phyloP scores from a whole-genome alignment of 2,888 invertebrate genomes.

The Achlya flavicornis region DNA sequence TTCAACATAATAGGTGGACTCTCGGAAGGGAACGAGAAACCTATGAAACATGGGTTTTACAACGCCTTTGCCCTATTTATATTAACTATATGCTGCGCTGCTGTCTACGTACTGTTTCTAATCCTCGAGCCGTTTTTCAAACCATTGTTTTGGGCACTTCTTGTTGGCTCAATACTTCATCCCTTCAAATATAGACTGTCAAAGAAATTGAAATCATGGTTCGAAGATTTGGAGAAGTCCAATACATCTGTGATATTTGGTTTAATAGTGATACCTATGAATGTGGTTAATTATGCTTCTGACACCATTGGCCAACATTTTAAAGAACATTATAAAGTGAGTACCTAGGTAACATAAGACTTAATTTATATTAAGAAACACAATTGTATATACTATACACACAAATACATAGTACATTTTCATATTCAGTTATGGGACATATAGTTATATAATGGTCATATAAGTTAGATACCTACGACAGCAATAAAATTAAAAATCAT shows the following conservation, averaged over 20 bases:
- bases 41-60: slow-evolving; percentile 95
- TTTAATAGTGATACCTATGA: slow-evolving; percentile 87
- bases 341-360: slow-evolving; percentile 16
- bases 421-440: no score
- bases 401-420: background rate
- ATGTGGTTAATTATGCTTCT: slow-evolving; percentile 89
- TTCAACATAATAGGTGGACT: slow-evolving; percentile 87
- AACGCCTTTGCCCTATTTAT: slow-evolving; percentile 93
- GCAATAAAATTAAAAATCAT: no score
- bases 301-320: slow-evolving; percentile 89
- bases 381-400: no score
- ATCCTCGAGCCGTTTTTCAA: slow-evolving; percentile 96
- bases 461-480: no score
- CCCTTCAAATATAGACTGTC: slow-evolving; percentile 95
- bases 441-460: no score
- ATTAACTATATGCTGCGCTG: slow-evolving; percentile 86
- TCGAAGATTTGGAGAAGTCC: slow-evolving; percentile 86
- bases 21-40: slow-evolving; percentile 92
- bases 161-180: slow-evolving; percentile 98
- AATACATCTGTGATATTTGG: slow-evolving; percentile 86
- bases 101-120: slow-evolving; percentile 90
- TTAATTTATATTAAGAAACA: background rate
- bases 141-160: slow-evolving; percentile 96
- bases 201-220: slow-evolving; percentile 90
- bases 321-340: slow-evolving; percentile 84